Evolutionary conservation across 2,797 vertebrate species (phyloP).

Genomic region (Prionace glauca): DNA sequence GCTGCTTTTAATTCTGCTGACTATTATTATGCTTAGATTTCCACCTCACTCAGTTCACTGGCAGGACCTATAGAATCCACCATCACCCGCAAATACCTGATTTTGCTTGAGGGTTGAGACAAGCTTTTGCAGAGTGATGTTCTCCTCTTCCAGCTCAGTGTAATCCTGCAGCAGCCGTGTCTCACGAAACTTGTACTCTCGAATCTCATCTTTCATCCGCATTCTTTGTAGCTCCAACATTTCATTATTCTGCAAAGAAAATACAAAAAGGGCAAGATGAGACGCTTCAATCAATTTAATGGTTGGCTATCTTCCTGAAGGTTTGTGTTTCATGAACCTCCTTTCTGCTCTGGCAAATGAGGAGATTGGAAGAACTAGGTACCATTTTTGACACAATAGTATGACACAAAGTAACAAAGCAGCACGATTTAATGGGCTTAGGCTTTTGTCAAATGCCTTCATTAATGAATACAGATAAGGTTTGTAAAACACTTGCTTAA

Average conservation of each 20-base stretch:
- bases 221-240: slow-evolving; percentile 81
- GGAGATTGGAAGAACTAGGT: not conserved
- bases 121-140: slow-evolving; percentile 91
- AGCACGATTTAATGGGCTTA: not conserved
- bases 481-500: not conserved
- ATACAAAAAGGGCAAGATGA: not conserved
- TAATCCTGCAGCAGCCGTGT: slow-evolving; percentile 89
- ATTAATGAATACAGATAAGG: not conserved
- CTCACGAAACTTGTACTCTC: slow-evolving; percentile 94
- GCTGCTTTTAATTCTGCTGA: not conserved
- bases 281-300: not conserved
- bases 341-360: too few species aligned
- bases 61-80: not conserved
- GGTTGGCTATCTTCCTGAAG: too few species aligned
- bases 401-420: not conserved
- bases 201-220: slow-evolving; percentile 91
- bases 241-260: slow-evolving; percentile 69
- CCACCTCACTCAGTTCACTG: not conserved
- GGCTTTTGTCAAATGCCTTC: not conserved
- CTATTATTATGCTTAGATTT: not conserved
- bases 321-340: not conserved
- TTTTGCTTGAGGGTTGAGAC: slow-evolving; percentile 91
- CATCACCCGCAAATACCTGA: slow-evolving; percentile 64
- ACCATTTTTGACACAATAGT: not conserved
- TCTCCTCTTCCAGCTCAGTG: slow-evolving; percentile 94